Conservation (phyloP, 2,888 invertebrate genomes). For the Archips crataeganus region DNA sequence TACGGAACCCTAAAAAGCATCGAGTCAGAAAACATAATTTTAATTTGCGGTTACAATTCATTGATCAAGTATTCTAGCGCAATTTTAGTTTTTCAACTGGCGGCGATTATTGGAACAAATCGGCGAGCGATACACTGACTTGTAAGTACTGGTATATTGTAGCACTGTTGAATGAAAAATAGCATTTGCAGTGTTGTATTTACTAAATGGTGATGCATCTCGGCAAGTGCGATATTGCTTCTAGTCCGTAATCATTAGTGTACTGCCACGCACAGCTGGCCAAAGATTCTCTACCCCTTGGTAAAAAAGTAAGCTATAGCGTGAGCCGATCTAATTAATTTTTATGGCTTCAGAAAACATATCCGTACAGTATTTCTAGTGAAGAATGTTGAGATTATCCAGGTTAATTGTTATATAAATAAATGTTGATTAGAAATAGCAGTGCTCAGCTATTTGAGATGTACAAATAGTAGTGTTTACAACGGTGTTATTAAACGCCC, state of each 20-base stretch:
- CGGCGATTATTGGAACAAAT: too few species aligned
- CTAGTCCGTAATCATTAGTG: constrained; percentile 32
- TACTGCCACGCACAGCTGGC: constrained; percentile 35
- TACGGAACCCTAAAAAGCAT: too few species aligned
- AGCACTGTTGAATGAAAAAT: not conserved
- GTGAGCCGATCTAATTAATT: constrained; percentile 31
- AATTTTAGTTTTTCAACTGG: too few species aligned
- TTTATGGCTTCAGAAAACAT: constrained; percentile 23
- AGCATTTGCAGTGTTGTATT: not conserved
- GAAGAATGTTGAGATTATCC: constrained; percentile 18
- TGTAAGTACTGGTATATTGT: not conserved
- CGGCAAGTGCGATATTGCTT: constrained; percentile 20
- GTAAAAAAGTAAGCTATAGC: constrained; percentile 28
- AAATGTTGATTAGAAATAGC: constrained; percentile 11
- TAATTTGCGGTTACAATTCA: too few species aligned
- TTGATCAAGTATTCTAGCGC: too few species aligned
- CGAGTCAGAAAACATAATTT: too few species aligned
- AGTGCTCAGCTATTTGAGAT: not conserved
- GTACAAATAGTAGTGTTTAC: constrained; percentile 1
- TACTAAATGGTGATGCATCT: not conserved
- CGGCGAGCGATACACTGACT: too few species aligned
- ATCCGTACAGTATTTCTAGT: constrained; percentile 14
- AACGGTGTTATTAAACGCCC: constrained; percentile 6
- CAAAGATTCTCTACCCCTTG: constrained; percentile 36
- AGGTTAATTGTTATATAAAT: constrained; percentile 32